A percentile compares a stretch with the other conserved stretches of the same genome.
phyloP scores from a whole-genome alignment of 2,113 vertebrate genomes.

The Lonchura striata region DNA sequence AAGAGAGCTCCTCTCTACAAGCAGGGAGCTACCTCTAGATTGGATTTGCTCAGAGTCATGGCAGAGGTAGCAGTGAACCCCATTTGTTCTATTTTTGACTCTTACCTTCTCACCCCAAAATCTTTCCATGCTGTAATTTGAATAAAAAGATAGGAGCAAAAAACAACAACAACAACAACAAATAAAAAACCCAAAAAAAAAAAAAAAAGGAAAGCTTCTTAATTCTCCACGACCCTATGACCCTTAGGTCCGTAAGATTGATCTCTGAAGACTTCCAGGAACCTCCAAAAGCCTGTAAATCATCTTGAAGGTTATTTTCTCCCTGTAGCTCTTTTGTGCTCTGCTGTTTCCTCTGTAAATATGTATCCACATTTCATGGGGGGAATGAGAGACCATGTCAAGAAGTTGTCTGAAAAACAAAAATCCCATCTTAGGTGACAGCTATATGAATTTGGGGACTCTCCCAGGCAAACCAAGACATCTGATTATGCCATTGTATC shows the following conservation, averaged over 20 bases:
- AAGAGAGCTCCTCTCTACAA: neutral
- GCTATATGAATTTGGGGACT: conserved; percentile 51
- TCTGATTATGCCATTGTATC: conserved; percentile 77
- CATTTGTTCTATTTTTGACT: neutral
- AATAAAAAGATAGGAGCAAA: neutral
- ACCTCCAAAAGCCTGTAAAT: neutral
- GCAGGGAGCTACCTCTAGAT: neutral
- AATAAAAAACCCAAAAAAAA: too few species aligned
- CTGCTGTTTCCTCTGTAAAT: conserved; percentile 7
- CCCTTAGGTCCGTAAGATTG: neutral
- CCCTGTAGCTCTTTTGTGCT: neutral
- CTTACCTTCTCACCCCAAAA: neutral
- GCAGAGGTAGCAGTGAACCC: neutral
- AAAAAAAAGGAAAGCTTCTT: neutral
- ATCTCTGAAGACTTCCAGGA: conserved; percentile 1
- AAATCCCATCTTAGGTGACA: neutral
- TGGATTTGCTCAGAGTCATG: neutral
- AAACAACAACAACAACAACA: too few species aligned
- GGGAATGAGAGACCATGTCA: neutral
- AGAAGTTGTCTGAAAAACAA: conserved; percentile 30
- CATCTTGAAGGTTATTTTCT: neutral
- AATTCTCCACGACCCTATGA: neutral
- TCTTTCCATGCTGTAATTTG: neutral
- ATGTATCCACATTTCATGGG: neutral
- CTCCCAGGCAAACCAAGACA: conserved; percentile 69